Evolutionary conservation across 2,113 vertebrate genomes (phyloP).

Genomic region (Eurypyga helias): DNA sequence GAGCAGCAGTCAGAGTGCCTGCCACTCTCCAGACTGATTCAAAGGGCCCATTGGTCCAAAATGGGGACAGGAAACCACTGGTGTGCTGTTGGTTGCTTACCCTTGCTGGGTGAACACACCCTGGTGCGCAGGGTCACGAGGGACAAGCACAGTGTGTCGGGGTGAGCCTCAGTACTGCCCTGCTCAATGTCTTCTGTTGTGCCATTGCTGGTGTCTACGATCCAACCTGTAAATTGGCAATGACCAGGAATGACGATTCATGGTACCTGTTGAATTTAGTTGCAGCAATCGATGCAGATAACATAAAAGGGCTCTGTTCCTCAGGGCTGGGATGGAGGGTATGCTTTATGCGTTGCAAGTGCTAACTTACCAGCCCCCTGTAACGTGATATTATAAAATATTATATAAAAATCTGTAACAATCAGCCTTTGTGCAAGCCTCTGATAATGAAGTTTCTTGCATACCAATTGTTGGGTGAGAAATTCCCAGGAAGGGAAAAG

Average conservation of each 20-base stretch:
- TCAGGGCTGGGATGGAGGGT: not conserved
- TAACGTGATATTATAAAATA: not conserved
- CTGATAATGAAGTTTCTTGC: not conserved
- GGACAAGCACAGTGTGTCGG: accelerated
- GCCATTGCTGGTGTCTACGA: accelerated
- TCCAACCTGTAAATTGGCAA: not conserved
- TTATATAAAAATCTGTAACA: not conserved
- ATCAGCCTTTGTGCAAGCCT: not conserved
- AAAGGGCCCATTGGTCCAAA: not conserved
- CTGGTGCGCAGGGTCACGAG: no score
- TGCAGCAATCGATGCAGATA: not conserved
- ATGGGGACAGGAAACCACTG: accelerated
- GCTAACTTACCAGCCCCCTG: not conserved
- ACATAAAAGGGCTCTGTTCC: not conserved
- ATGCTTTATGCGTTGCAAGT: accelerated
- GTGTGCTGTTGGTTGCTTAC: accelerated
- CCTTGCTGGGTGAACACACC: no score
- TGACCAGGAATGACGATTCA: accelerated
- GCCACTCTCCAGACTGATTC: accelerated
- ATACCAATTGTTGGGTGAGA: not conserved
- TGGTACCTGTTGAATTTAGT: not conserved
- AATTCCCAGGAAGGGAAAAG: not conserved
- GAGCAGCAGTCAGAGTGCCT: not conserved
- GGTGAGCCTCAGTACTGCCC: accelerated
- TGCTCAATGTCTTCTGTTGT: accelerated